Evolutionary conservation across 2,113 vertebrate species (phyloP).

Genomic region (Neotragus pygmaeus): DNA sequence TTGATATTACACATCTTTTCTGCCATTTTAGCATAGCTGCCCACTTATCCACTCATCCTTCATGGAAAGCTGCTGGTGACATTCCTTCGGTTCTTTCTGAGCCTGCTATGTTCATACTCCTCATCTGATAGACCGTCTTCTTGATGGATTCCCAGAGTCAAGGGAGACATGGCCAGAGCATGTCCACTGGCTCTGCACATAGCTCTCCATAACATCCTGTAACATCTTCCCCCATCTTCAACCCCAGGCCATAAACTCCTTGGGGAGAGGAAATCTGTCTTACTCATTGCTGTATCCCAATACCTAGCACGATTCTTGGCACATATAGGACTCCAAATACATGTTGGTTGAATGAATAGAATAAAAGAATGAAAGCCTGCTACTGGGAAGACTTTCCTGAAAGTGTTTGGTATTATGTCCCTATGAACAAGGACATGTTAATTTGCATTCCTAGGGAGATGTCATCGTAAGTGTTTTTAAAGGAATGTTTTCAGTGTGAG

Average conservation of each 20-base stretch:
- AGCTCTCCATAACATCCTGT: background rate
- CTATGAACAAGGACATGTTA: background rate
- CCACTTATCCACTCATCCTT: background rate
- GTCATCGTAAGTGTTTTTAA: background rate
- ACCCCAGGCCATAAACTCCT: background rate
- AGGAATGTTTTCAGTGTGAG: background rate
- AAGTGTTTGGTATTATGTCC: background rate
- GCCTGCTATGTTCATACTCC: background rate
- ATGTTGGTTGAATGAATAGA: background rate
- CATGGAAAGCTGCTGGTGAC: background rate
- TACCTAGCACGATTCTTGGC: background rate
- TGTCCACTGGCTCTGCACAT: background rate
- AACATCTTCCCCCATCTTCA: background rate
- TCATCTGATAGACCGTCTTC: background rate
- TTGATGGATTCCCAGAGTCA: background rate
- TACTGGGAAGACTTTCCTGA: constrained; percentile 13
- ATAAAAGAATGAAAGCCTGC: background rate
- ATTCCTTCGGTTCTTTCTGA: background rate
- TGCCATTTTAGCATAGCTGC: background rate
- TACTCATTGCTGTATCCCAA: background rate
- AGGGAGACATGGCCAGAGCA: background rate
- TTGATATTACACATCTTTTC: background rate
- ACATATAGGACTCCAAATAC: background rate
- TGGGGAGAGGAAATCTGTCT: background rate
- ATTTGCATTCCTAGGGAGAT: background rate